These are phyloP conservation scores for Dasypogon diadema DNA, from an alignment of 2,888 invertebrate species.

Conservation along the genomic window DNA sequence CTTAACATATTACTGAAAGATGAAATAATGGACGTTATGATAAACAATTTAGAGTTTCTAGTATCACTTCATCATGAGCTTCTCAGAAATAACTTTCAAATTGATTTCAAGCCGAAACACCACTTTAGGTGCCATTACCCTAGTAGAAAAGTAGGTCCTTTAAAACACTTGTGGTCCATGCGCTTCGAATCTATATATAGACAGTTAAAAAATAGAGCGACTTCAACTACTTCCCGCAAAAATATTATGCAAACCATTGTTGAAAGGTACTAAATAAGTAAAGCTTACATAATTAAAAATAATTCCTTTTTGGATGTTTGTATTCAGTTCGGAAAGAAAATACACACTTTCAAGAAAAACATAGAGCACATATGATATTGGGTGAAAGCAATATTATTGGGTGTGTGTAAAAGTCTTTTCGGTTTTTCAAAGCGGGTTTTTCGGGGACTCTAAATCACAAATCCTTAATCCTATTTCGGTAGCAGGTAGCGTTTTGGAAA, in stretches of 20 bases:
- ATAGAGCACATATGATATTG: background rate
- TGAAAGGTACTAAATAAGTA: background rate
- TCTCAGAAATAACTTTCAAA: background rate
- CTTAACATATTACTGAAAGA: background rate
- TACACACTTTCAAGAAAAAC: background rate
- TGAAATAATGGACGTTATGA: background rate
- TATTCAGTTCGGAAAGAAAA: background rate
- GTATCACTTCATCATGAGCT: background rate
- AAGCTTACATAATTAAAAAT: background rate
- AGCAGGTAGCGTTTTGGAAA: too few species aligned
- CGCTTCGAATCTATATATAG: background rate
- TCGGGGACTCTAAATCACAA: too few species aligned
- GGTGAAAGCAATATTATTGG: too few species aligned
- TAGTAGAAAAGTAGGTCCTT: background rate
- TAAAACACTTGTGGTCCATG: background rate
- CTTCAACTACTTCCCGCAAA: background rate
- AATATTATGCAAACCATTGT: background rate
- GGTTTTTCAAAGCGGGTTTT: too few species aligned
- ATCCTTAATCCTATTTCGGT: too few species aligned
- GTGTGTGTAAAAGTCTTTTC: too few species aligned
- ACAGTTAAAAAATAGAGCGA: background rate
- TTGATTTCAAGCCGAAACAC: background rate
- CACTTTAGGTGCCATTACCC: background rate
- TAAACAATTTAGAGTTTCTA: background rate
- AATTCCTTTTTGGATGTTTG: background rate